Base-by-base conservation (phyloP, 92 coral and sea anemone genomes). In the Zoanthus gigantus region DNA sequence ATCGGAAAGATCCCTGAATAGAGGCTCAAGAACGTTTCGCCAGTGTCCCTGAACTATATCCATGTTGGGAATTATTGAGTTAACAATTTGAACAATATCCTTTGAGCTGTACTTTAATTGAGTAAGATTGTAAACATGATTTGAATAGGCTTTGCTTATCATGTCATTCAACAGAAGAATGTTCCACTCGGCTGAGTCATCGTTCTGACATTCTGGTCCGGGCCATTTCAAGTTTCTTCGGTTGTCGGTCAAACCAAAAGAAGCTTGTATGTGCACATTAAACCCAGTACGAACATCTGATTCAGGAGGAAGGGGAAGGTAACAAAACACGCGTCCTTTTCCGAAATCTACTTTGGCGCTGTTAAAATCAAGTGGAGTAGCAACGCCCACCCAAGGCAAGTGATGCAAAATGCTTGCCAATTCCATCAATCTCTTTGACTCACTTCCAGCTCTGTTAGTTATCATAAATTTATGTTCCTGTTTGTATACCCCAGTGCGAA, bases 351-450 rank as follows among this genome's bases (percentile, higher is more conserved):
- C 74, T 80, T 90, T 78, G 53, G 58, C 47, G n/a, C 46, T 88
- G 61, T 85, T 79, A 28, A 76, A 78, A 60, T 88, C 87, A 60
- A 96, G 72, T n/a, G 98, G 87, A 29, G 91, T 89, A 1, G 99
- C 99, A 34, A 95, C 96, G 17, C 98, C 99, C 32, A 95, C 97
- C 99, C 99, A 96, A 13, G 99, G 98, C 79, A 93, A 84, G 52
- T 93, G 88, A 34, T 92, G 92, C 69, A 96, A 89, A 58, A 71
- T 85, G 69, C 88, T 65, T 8, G 99, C 92, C 50, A 96, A 91
- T 15, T 92, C 98, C 1, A 78, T 63, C 18, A 96, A 45, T 75
- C 90, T 89, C 72, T 89, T 37, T 76, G 87, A 50, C 44, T 93
- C 98, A 31, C 91, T 79, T 7, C 98, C 99, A 60, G 91, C 89